Percentiles rank a stretch among this genome's conserved stretches.
These are phyloP conservation scores for Siniperca scherzeri DNA, from an alignment of 2,797 vertebrate species.

Conservation along the genomic window DNA sequence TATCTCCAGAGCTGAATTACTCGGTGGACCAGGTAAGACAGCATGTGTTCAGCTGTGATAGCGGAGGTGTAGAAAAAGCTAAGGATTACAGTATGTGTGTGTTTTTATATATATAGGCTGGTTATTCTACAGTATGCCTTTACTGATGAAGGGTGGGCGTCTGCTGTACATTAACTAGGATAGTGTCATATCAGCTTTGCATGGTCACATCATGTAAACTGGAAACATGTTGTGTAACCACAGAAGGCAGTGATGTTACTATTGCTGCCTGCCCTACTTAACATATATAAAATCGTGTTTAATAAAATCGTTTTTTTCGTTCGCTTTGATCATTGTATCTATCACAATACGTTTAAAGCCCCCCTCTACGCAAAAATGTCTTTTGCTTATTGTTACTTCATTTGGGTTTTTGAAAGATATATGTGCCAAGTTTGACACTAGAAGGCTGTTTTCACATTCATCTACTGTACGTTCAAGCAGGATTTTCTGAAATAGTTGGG, in stretches of 20 bases:
- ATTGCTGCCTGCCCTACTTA: not conserved
- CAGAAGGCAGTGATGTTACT: not conserved
- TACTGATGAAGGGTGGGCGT: slow-evolving; percentile 11
- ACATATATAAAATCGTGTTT: not conserved
- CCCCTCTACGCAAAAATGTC: too few species aligned
- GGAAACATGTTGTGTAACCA: slow-evolving; percentile 38
- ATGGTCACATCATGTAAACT: slow-evolving; percentile 7
- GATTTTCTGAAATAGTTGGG: too few species aligned
- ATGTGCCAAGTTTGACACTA: too few species aligned
- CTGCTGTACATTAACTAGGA: slow-evolving; percentile 23
- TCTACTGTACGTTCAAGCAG: too few species aligned
- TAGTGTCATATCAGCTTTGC: slow-evolving; percentile 14
- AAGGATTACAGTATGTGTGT: not conserved
- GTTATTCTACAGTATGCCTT: slow-evolving; percentile 16
- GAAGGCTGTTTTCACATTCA: too few species aligned
- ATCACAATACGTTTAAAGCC: too few species aligned
- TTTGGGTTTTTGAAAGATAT: too few species aligned
- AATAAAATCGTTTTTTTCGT: too few species aligned
- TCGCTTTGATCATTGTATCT: not conserved
- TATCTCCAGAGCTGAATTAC: not conserved
- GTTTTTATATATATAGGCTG: slow-evolving; percentile 9
- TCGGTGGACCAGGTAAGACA: not conserved
- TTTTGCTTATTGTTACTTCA: too few species aligned
- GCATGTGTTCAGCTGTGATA: not conserved
- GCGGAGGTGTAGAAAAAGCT: slow-evolving; percentile 21